Evolutionary conservation across 2,888 invertebrate genomes (phyloP).

Genomic region (Drosophila lutescens): DNA sequence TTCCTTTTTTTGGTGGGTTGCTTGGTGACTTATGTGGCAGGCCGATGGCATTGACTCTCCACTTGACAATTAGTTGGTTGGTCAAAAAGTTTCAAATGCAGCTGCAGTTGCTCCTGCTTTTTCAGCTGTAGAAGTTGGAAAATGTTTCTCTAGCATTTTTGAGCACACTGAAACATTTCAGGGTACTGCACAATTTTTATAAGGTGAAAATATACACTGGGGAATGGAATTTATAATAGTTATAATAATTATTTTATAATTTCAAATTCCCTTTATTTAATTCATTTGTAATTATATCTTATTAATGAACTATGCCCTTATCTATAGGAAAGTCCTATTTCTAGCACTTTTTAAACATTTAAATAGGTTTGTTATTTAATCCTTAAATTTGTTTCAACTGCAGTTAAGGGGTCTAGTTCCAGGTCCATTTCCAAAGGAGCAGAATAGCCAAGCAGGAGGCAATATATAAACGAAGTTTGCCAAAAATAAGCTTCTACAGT

Average conservation of each 20-base stretch:
- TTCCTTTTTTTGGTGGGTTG: slow-evolving; percentile 1
- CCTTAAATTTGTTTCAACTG: too few relatives aligned
- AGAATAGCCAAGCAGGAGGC: neutral
- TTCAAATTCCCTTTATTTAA: too few relatives aligned
- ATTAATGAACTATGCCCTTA: too few relatives aligned
- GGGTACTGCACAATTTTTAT: too few relatives aligned
- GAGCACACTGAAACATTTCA: neutral
- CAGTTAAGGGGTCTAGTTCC: too few relatives aligned
- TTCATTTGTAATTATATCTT: too few relatives aligned
- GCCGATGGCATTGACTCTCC: slow-evolving; percentile 28
- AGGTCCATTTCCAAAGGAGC: neutral
- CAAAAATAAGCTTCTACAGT: neutral
- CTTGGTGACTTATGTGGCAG: slow-evolving; percentile 44
- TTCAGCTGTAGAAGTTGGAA: slow-evolving; percentile 29
- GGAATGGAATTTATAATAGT: too few relatives aligned
- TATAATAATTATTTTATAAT: too few relatives aligned
- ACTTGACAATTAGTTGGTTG: slow-evolving; percentile 52
- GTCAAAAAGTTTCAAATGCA: slow-evolving; percentile 49
- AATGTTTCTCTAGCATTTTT: slow-evolving; percentile 10
- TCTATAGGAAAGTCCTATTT: too few relatives aligned
- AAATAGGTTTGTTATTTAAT: too few relatives aligned
- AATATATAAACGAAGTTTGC: neutral
- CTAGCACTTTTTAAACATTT: too few relatives aligned
- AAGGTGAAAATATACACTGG: too few relatives aligned
- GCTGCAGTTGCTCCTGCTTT: slow-evolving; percentile 22